Conservation (phyloP, 2,797 vertebrate genomes). For the Gila robusta region DNA sequence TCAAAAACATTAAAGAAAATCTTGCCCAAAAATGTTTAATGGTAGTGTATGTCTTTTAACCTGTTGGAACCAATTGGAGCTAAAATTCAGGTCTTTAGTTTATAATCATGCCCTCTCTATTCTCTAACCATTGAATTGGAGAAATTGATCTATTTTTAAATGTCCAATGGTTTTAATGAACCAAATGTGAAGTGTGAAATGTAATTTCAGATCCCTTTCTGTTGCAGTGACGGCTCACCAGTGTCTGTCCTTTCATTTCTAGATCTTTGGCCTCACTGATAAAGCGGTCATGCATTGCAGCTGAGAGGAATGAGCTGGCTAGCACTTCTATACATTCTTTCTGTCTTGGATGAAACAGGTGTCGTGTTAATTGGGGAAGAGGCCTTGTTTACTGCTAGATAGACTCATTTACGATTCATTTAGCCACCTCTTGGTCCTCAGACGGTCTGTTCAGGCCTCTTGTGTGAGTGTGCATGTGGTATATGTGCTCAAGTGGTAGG, state of each 20-base stretch:
- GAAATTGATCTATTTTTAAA: not conserved
- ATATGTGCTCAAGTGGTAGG: not conserved
- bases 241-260: not conserved
- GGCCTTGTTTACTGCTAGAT: slow-evolving; percentile 4
- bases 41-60: too few relatives aligned
- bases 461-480: slow-evolving; percentile 15
- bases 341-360: slow-evolving; percentile 6
- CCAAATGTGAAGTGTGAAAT: not conserved
- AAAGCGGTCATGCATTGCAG: not conserved
- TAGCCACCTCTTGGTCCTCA: not conserved
- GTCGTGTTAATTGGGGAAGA: not conserved
- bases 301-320: not conserved
- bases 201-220: not conserved
- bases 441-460: slow-evolving; percentile 1
- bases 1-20: not conserved
- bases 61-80: too few relatives aligned
- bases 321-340: not conserved
- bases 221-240: not conserved
- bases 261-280: not conserved
- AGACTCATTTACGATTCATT: slow-evolving; percentile 5
- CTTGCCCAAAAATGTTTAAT: not conserved
- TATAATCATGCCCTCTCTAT: not conserved
- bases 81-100: not conserved
- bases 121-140: not conserved
- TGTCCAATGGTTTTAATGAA: not conserved